Conservation (phyloP, 2,888 invertebrate genomes). For the Diaprepes abbreviatus region DNA sequence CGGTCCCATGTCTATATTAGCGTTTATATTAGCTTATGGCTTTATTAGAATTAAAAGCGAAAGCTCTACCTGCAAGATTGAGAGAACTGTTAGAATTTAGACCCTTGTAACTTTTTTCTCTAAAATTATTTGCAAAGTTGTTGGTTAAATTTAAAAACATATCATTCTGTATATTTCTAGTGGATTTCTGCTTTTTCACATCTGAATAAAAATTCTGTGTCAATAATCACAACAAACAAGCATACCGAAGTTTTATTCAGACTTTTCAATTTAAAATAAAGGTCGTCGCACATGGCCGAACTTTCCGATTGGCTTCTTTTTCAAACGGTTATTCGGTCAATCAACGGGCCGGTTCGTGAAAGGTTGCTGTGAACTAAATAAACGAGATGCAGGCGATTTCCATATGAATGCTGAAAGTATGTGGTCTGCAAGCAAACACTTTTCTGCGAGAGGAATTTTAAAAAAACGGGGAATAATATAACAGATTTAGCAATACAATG, state of each 20-base stretch:
- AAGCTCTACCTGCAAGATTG: too few species aligned
- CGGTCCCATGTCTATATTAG: too few species aligned
- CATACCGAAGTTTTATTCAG: background rate
- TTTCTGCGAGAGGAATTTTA: background rate
- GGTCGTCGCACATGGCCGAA: conserved; percentile 18
- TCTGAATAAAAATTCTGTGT: conserved; percentile 1
- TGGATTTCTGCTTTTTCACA: background rate
- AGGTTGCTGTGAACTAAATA: conserved; percentile 13
- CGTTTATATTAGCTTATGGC: too few species aligned
- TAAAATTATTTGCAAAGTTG: too few species aligned
- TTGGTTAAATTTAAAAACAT: too few species aligned
- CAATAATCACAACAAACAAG: background rate
- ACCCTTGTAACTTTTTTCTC: too few species aligned
- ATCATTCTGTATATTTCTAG: background rate
- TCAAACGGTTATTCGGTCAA: conserved; percentile 22
- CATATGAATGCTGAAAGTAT: conserved; percentile 27
- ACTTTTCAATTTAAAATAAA: conserved; percentile 16
- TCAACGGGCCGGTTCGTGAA: background rate
- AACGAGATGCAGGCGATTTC: conserved; percentile 25
- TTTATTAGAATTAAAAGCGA: too few species aligned
- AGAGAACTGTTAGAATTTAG: too few species aligned
- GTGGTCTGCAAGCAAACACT: conserved; percentile 7
- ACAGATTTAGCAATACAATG: too few species aligned
- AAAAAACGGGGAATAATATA: too few species aligned
- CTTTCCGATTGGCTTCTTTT: conserved; percentile 17